Evolutionary conservation across 2,888 invertebrate species (phyloP), one percentile per base, ranked within the genome.

Genomic region (Mechanitis messenoides): DNA sequence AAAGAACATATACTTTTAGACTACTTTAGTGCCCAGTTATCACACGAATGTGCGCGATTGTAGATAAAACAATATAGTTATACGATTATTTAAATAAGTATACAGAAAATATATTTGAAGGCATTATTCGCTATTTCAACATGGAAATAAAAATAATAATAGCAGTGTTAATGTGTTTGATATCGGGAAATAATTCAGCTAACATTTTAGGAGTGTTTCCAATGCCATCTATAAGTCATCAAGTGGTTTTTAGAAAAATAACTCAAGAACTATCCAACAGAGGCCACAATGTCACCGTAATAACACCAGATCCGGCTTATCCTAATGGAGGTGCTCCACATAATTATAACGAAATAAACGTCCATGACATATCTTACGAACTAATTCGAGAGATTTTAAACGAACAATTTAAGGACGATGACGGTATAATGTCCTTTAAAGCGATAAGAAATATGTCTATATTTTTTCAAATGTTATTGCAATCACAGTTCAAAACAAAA

Each of bases 181-280:
- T 50, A 50, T 50, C 31, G 2, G 28, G 31, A 67, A 69, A 63
- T 57, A 67, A 68, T 66, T 63, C 67, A 67, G 79, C 81, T 6
- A 78, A 73, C 62, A 89, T 90, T 55, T 58, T 90, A 12, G 82
- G 74, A 0, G 67, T 87, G 0, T 75, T 84, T 53, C 80, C 90
- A 1, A 70, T 73, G 2, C 81, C 90, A 0, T 85, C 87, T 0
- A 77, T 87, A 45, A 91, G 90, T 59, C 91, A 91, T 65, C 90
- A 90, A 72, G 72, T 86, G 0, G 81, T 85, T 0, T 89, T 80
- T 60, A 74, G 83, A 20, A 74, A 80, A 1, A 60, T 91, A 3
- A 79, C 79, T 7, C 73, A 79, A 2, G 86, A 85, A 54, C 69
- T 91, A n/a, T 78, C 78, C 0, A 78, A 69, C 55, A 75, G 84